Evolutionary conservation across 2,797 vertebrate species (phyloP), one percentile per base, ranked within the genome.

Genomic region (Siniperca undulata): DNA sequence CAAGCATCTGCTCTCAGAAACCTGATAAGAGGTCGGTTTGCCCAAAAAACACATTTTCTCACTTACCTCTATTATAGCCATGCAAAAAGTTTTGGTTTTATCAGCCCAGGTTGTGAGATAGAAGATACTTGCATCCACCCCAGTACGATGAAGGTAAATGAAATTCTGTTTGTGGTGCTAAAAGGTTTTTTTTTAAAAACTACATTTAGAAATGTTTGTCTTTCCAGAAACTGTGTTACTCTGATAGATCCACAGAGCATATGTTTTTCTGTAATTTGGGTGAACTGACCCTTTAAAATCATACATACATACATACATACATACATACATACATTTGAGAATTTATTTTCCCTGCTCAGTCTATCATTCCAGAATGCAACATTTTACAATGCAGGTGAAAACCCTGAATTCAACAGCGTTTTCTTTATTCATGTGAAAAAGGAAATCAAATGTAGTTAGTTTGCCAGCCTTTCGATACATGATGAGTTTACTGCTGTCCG

Each of bases 1-100:
- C 11, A 7, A 40, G 12, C 34, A 56, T 66, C 56, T 70, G 42
- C 55, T 71, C 24, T 55, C 34, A 38, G 22, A 71, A 70, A 69
- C n/a, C 38, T n/a, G 46, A 24, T 71, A 73, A 76, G 36, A 10
- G 52, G 30, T 22, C 5, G 3, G 8, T 27, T 46, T 19, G 7
- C 4, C 17, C 1, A n/a, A 62, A 53, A 36, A 42, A 48, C 22
- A 9, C 0, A 40, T 48, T 56, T 70, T 44, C 52, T 59, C 42
- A 22, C 8, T 44, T 1, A 19, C 6, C 40, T 0, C 17, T 44
- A 20, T 34, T 40, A 27, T 62, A 50, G 2, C 2, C 3, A 27
- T 16, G 62, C 16, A 44, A n/a, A 70, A 27, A 0, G 1, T 7
- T 55, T 20, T 38, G 22, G n/a, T 66, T 71, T 67, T 10, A 24